Evolutionary conservation across 2,113 vertebrate genomes (phyloP).

Genomic region (Laticauda colubrina): DNA sequence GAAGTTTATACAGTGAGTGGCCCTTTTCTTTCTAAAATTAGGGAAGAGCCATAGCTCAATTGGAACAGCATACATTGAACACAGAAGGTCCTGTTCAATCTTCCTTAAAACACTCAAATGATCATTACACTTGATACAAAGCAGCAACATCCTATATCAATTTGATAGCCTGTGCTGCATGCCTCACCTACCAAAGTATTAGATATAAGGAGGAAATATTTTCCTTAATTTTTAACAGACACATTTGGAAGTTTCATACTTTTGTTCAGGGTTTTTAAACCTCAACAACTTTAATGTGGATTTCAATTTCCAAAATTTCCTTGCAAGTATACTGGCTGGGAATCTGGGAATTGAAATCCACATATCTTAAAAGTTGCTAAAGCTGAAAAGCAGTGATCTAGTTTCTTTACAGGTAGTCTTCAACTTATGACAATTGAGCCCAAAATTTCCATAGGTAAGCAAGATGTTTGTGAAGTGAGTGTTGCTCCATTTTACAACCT

Average conservation of each 20-base stretch:
- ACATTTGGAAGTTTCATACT: background rate
- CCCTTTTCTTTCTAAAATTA: background rate
- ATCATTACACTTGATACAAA: background rate
- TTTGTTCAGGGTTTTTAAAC: background rate
- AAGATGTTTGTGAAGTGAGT: background rate
- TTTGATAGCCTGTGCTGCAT: background rate
- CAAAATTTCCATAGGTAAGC: background rate
- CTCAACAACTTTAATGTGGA: background rate
- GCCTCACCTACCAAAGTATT: background rate
- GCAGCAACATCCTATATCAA: background rate
- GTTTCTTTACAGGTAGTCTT: background rate
- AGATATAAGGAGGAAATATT: too few species aligned
- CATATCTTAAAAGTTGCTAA: background rate
- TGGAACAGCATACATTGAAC: background rate
- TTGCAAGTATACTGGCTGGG: background rate
- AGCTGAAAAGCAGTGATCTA: background rate
- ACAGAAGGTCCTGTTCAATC: background rate
- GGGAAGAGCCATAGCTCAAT: background rate
- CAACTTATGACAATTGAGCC: background rate
- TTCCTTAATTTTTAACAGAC: background rate
- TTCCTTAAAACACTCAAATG: background rate
- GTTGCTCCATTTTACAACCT: background rate
- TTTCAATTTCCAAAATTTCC: background rate
- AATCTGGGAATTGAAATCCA: background rate
- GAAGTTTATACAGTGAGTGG: slow-evolving; percentile 90